Conservation (phyloP, 2,888 invertebrate species). For the Trissoscelio sp. region DNA sequence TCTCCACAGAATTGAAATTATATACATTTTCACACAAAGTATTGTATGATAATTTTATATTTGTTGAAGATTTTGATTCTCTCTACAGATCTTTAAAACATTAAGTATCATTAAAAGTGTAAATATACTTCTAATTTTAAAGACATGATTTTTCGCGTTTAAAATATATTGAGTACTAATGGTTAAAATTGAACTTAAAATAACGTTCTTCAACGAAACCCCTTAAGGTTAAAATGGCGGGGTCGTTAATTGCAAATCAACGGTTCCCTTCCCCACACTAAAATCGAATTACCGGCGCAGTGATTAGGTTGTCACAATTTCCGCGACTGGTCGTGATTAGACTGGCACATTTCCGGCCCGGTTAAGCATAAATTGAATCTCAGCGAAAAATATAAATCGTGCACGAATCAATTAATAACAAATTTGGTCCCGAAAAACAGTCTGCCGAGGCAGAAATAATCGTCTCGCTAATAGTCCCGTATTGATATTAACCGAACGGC, state of each 20-base stretch:
- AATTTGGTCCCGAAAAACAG: background rate
- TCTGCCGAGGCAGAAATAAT: background rate
- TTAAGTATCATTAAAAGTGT: no score
- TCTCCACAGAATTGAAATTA: no score
- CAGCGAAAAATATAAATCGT: slow-evolving; percentile 10
- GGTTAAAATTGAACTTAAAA: no score
- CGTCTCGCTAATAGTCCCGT: background rate
- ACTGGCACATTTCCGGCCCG: slow-evolving; percentile 32
- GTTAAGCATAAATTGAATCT: slow-evolving; percentile 16
- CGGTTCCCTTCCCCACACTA: slow-evolving; percentile 4
- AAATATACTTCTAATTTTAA: no score
- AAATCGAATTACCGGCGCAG: slow-evolving; percentile 40
- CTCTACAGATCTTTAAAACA: no score
- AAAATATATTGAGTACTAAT: no score
- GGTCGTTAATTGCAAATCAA: slow-evolving; percentile 41
- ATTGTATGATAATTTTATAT: no score
- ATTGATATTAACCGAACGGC: background rate
- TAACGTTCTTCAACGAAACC: no score
- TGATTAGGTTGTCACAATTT: slow-evolving; percentile 60
- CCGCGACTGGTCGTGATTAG: slow-evolving; percentile 55
- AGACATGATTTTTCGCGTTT: no score
- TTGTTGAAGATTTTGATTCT: no score
- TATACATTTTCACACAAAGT: no score
- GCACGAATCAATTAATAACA: slow-evolving; percentile 2
- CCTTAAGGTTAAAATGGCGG: slow-evolving; percentile 15